These are phyloP conservation scores for Microtus richardsoni DNA, from an alignment of 2,113 vertebrate species.

Conservation along the genomic window DNA sequence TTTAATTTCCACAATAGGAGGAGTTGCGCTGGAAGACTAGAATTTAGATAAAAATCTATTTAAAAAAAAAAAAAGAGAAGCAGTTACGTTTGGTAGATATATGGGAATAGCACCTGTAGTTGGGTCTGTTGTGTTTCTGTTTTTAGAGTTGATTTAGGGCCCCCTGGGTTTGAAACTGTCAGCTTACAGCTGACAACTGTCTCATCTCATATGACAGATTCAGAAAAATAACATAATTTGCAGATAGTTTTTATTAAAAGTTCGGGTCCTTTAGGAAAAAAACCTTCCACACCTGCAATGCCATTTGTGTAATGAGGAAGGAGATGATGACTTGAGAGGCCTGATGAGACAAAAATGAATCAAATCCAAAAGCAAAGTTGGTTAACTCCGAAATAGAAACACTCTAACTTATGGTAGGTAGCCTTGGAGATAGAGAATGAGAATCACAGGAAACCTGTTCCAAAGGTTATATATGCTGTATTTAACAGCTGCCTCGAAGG, in stretches of 20 bases:
- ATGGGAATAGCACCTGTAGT: not conserved
- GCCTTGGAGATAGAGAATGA: not conserved
- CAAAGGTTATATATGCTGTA: not conserved
- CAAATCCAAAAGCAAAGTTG: constrained; percentile 2
- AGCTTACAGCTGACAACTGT: constrained; percentile 38
- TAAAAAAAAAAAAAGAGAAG: not conserved
- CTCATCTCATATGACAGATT: constrained; percentile 14
- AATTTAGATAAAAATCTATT: constrained; percentile 29
- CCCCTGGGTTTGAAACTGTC: constrained; percentile 37
- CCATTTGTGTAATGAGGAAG: not conserved
- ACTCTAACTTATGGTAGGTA: not conserved
- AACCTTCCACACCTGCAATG: constrained; percentile 28
- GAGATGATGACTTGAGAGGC: not conserved
- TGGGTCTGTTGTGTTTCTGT: constrained; percentile 44
- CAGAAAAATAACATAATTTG: constrained; percentile 57
- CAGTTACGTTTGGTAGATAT: not conserved
- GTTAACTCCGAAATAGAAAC: constrained; percentile 2
- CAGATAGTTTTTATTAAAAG: constrained; percentile 59
- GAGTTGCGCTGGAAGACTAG: not conserved
- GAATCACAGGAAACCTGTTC: not conserved
- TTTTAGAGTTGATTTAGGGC: constrained; percentile 46
- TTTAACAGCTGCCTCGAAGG: not conserved
- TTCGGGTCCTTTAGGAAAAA: constrained; percentile 25
- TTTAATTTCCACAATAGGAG: not conserved
- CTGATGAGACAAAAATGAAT: not conserved